Evolutionary conservation across 2,797 vertebrate species (phyloP).

Genomic region (Schizopygopsis pylzovi): DNA sequence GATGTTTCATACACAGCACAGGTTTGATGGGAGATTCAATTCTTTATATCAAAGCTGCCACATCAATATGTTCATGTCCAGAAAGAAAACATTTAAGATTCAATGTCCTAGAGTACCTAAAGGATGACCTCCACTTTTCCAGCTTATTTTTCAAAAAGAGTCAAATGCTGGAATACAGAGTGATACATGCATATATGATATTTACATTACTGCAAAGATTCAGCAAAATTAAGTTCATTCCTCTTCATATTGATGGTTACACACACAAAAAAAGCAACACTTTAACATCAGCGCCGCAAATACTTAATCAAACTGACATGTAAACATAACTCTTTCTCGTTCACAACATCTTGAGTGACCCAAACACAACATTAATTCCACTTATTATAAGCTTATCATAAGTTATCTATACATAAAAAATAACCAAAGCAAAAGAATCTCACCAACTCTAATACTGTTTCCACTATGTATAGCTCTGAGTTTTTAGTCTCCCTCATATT

Average conservation of each 20-base stretch:
- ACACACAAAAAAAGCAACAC: not conserved
- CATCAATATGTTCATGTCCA: constrained; percentile 49
- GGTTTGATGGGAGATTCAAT: constrained; percentile 31
- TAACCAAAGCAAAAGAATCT: not conserved
- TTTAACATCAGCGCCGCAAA: not conserved
- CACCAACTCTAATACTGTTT: not conserved
- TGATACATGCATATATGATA: not conserved
- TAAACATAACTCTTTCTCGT: not conserved
- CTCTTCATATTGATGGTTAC: not conserved
- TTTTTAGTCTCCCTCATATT: not conserved
- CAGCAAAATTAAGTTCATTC: not conserved
- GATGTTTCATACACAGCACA: constrained; percentile 58
- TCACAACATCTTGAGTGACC: not conserved
- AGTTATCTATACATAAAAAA: not conserved
- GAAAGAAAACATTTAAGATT: constrained; percentile 37
- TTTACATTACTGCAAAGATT: not conserved
- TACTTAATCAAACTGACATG: not conserved
- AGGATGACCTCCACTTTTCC: not conserved
- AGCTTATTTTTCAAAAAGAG: not conserved
- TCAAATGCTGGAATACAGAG: not conserved
- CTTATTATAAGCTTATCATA: constrained; percentile 13
- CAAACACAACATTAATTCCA: not conserved
- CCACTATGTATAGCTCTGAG: not conserved
- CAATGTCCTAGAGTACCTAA: constrained; percentile 25
- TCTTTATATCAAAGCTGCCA: constrained; percentile 61